These are phyloP conservation scores for Antechinus stuartii DNA, from an alignment of 2,113 vertebrate genomes.

Conservation along the genomic window DNA sequence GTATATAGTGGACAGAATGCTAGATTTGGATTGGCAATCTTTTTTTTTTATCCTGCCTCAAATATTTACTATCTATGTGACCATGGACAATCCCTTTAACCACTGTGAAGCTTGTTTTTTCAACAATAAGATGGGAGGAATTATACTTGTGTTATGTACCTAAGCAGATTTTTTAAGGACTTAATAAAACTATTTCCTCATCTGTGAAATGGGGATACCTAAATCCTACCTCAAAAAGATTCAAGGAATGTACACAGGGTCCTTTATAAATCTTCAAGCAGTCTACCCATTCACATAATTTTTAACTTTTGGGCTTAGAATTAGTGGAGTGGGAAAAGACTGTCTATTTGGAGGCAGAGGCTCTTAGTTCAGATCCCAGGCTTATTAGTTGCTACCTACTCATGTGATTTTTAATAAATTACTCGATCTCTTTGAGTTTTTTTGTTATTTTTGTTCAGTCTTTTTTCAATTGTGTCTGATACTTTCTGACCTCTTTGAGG, in stretches of 20 bases:
- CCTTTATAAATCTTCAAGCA: background rate
- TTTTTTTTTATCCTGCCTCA: background rate
- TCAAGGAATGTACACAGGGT: background rate
- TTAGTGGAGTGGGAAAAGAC: background rate
- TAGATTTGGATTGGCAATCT: background rate
- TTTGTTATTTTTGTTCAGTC: background rate
- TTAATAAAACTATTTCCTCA: background rate
- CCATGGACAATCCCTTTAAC: background rate
- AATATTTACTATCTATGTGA: background rate
- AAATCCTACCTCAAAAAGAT: background rate
- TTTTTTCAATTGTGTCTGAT: background rate
- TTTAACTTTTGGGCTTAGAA: background rate
- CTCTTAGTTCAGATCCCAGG: background rate
- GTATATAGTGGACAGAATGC: background rate
- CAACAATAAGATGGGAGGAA: background rate
- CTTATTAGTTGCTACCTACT: background rate
- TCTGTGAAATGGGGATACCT: background rate
- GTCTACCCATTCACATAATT: background rate
- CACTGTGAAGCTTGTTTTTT: background rate
- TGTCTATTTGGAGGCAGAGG: background rate
- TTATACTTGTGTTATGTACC: background rate
- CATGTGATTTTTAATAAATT: background rate
- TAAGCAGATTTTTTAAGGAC: background rate
- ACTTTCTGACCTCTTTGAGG: background rate
- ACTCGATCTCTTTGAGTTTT: background rate